Percentiles rank a stretch among this genome's conserved stretches.
phyloP scores from a whole-genome alignment of 2,797 vertebrate species.

The Rhadinocentrus ornatus region DNA sequence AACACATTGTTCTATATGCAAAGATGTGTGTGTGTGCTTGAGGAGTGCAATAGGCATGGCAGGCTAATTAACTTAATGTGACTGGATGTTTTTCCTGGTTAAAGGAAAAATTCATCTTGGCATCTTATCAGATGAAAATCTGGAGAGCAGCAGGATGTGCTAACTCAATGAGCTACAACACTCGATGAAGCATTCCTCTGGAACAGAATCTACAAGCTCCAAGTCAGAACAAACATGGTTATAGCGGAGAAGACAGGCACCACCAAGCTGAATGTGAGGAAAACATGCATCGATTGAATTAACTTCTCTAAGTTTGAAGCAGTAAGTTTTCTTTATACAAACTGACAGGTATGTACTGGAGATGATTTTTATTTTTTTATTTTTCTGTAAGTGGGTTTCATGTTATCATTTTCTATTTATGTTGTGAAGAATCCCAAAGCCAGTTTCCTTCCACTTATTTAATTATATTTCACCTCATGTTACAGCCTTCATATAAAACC shows the following conservation, averaged over 20 bases:
- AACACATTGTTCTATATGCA: not conserved
- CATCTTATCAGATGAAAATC: slow-evolving; percentile 3
- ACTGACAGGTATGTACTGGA: not conserved
- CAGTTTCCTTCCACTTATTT: not conserved
- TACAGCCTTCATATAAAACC: slow-evolving; percentile 9
- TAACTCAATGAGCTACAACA: not conserved
- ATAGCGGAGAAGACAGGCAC: slow-evolving; percentile 8
- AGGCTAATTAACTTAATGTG: slow-evolving; percentile 6
- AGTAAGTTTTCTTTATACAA: not conserved
- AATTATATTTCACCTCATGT: not conserved
- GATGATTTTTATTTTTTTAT: not conserved
- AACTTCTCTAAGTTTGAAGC: slow-evolving; percentile 1
- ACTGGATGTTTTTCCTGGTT: slow-evolving; percentile 9
- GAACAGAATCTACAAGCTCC: slow-evolving; percentile 2
- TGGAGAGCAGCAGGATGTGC: slow-evolving; percentile 5
- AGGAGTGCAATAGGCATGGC: not conserved
- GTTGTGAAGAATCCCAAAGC: not conserved
- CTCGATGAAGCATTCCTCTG: slow-evolving; percentile 20
- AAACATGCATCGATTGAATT: slow-evolving; percentile 16
- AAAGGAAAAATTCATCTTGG: slow-evolving; percentile 15
- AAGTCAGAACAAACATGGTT: not conserved
- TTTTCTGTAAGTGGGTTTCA: not conserved
- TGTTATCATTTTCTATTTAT: not conserved
- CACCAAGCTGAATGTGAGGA: slow-evolving; percentile 9
- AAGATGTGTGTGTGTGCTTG: not conserved